Evolutionary conservation across 2,113 vertebrate genomes (phyloP), one percentile per base, ranked within the genome.

Genomic region (Cryptoleucopteryx plumbea): DNA sequence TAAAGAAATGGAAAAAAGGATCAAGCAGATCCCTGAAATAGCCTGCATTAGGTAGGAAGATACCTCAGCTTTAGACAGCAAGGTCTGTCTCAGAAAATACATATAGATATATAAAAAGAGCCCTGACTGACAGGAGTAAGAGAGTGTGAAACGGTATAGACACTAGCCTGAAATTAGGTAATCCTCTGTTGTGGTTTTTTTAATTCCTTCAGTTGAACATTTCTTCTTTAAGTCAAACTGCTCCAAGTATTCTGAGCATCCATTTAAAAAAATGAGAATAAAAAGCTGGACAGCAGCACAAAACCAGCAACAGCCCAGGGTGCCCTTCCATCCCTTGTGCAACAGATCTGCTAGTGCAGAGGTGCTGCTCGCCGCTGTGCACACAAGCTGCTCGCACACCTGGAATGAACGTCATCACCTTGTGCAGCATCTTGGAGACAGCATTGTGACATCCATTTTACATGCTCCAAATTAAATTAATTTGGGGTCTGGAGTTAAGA

Each of bases 331-430:
- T 0, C 17, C 63, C 65, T 55, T 18, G 65, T 22, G 59, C 63
- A 43, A n/a, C 19, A 65, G 52, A 56, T 72, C 73, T 22, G 16
- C 25, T 7, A 40, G 48, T 2, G 14, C 65, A 27, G 67, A 72
- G 70, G 43, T 42, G 75, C 73, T 47, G 78, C 73, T 88, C 82
- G n/a, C 78, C 47, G 5, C 19, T 10, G 6, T 0, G 18, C 34
- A 16, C 11, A 9, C 0, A 7, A 80, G 72, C 67, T 42, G 68
- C 59, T 53, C 11, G 42, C 52, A n/a, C 7, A 3, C 6, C 47
- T 14, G 29, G 7, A 59, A 59, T 0, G 0, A 94, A 10, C 2
- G 0, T 7, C 88, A 63, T 5, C 0, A 2, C 59, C 40, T 77
- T 9, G 0, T 13, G 61, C 65, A 26, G 23, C 2, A 2, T 16